Percentiles rank a stretch among this genome's conserved stretches.
Conservation (phyloP, 2,888 invertebrate species). For the Halocaridina rubra region DNA sequence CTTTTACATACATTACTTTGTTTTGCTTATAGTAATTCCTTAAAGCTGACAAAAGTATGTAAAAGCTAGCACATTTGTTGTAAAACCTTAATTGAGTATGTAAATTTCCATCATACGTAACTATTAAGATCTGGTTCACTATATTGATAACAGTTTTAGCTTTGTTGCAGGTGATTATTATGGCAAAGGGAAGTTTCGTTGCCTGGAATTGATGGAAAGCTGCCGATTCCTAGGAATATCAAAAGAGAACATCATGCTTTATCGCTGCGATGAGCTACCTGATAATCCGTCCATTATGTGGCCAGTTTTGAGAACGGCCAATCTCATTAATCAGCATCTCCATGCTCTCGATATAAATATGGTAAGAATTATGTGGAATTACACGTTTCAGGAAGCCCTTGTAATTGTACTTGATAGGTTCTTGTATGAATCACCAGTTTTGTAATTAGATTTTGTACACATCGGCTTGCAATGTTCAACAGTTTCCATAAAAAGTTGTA, state of each 20-base stretch:
- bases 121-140: no score
- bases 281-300: slow-evolving; percentile 84
- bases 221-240: slow-evolving; percentile 84
- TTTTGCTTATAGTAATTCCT: background rate
- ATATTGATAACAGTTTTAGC: slow-evolving; percentile 7
- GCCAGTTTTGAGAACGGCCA: slow-evolving; percentile 77
- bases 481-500: no score
- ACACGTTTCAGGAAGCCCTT: no score
- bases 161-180: slow-evolving; percentile 75
- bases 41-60: no score
- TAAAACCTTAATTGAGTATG: background rate
- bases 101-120: background rate
- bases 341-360: slow-evolving; percentile 83
- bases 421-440: no score
- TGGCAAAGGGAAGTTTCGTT: slow-evolving; percentile 74
- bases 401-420: no score
- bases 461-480: no score
- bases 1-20: background rate
- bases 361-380: slow-evolving; percentile 65
- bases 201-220: slow-evolving; percentile 84
- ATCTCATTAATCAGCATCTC: slow-evolving; percentile 76
- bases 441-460: no score
- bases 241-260: slow-evolving; percentile 78
- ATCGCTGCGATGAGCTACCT: slow-evolving; percentile 72
- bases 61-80: no score